Base-by-base conservation (phyloP, 2,797 vertebrate species). In the Trichosurus vulpecula region DNA sequence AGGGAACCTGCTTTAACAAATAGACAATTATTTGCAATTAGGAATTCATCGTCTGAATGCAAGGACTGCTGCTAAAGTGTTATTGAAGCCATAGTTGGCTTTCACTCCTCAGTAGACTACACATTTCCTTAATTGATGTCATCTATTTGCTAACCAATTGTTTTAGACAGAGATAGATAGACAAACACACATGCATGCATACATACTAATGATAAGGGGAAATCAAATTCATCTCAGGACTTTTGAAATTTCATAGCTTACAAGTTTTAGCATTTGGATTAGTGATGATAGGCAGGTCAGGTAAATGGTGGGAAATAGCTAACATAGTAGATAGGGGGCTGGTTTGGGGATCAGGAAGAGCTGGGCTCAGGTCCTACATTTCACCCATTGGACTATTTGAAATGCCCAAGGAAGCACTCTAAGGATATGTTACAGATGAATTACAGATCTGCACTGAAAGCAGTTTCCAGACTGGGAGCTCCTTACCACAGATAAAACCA, bases 141-240 rank as follows among this genome's bases (percentile, higher is more conserved):
- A 91, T 95, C 95, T 94, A 95, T 96, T 97, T 97, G 57, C 92
- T 96, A 95, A 96, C 55, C 81, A 92, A 95, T 97, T 74, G 92
- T 92, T 97, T 97, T 94, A 54, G 92, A 92, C 94, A 4, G 74
- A 81, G 74, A 47, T 25, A 81, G 74, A 47, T 27, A 47, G 74
- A 81, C 35, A 22, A 22, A 81, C 41, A 81, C 74, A 47, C 41
- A 81, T 3, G 11, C 57, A 41, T 25, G 22, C 41, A 81, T 10
- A 1, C 74, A 11, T 47, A 81, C 0, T 47, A 47, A 22, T 47
- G 74, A 47, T 25, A 47, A 47, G 74, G 22, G 3, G 89, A 92
- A 87, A 41, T 47, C 52, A 96, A 96, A 96, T 66, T 94, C 31
- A 96, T 14, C 47, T 56, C 8, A 56, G 51, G 8, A 54, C 56